A percentile compares a stretch with the other conserved stretches of the same genome.
Evolutionary conservation across 2,888 invertebrate species (phyloP).

Genomic region (Cryptosula pallasiana): DNA sequence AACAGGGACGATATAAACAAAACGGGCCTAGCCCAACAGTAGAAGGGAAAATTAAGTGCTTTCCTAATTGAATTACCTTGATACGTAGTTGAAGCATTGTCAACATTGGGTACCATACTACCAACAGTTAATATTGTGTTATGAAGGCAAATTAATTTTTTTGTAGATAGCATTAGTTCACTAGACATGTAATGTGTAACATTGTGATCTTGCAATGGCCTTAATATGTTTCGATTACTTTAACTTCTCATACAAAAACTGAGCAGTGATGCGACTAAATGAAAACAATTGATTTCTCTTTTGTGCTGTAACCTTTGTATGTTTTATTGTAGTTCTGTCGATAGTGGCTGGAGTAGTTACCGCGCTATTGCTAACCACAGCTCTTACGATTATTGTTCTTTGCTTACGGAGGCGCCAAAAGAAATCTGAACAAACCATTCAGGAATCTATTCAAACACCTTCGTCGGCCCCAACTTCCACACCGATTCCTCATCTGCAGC

Average conservation of each 20-base stretch:
- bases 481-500: not conserved
- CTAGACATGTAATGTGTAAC: not conserved
- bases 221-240: too few species aligned
- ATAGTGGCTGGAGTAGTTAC: slow-evolving; percentile 18
- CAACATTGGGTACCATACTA: too few species aligned
- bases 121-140: not conserved
- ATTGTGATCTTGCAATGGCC: not conserved
- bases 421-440: not conserved
- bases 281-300: too few species aligned
- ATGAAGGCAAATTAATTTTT: not conserved
- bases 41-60: not conserved
- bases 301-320: too few species aligned
- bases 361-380: not conserved
- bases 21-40: not conserved
- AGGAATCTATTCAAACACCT: not conserved
- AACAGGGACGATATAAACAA: not conserved
- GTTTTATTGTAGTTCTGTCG: not conserved
- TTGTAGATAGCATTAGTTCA: not conserved
- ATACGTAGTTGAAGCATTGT: not conserved
- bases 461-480: not conserved
- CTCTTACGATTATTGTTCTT: not conserved
- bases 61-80: slow-evolving; percentile 9
- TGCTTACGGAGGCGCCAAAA: not conserved
- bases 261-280: not conserved
- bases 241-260: too few species aligned